A percentile compares a stretch with the other conserved stretches of the same genome.
Conservation (phyloP, 2,113 vertebrate species). For the Sinocyclocheilus grahami region DNA sequence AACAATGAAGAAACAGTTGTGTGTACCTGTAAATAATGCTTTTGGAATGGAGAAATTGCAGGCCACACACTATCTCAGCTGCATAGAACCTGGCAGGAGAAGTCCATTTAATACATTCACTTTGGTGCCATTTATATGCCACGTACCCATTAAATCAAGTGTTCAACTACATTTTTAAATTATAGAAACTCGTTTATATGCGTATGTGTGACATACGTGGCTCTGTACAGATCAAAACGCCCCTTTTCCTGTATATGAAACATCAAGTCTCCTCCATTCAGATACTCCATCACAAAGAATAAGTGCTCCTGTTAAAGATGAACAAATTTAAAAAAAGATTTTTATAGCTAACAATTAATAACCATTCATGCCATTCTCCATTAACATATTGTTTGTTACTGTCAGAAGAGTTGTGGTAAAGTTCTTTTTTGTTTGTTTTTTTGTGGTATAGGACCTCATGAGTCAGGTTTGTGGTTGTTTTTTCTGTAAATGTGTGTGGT, state of each 20-base stretch:
- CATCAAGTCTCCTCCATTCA: slow-evolving; percentile 97
- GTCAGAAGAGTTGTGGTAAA: slow-evolving; percentile 60
- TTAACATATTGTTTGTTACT: background rate
- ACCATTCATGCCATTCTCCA: background rate
- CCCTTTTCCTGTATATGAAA: slow-evolving; percentile 99
- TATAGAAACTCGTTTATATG: background rate
- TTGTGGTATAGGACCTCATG: too few species aligned
- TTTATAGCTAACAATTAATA: background rate
- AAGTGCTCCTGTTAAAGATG: slow-evolving; percentile 85
- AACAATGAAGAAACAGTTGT: background rate
- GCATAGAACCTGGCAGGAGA: slow-evolving; percentile 85
- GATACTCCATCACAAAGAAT: slow-evolving; percentile 99
- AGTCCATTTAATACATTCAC: background rate
- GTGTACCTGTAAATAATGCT: slow-evolving; percentile 90
- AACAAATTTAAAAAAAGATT: background rate
- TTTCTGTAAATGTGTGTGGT: too few species aligned
- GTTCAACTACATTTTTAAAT: background rate
- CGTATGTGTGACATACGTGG: slow-evolving; percentile 78
- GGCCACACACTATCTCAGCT: slow-evolving; percentile 90
- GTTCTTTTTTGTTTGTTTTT: background rate
- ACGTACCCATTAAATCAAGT: background rate
- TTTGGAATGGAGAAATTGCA: slow-evolving; percentile 94
- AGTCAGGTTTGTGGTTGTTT: too few species aligned
- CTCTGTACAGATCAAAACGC: slow-evolving; percentile 89
- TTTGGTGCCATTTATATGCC: background rate